Evolutionary conservation across 2,113 vertebrate genomes (phyloP).

Genomic region (Ceratotherium simum): DNA sequence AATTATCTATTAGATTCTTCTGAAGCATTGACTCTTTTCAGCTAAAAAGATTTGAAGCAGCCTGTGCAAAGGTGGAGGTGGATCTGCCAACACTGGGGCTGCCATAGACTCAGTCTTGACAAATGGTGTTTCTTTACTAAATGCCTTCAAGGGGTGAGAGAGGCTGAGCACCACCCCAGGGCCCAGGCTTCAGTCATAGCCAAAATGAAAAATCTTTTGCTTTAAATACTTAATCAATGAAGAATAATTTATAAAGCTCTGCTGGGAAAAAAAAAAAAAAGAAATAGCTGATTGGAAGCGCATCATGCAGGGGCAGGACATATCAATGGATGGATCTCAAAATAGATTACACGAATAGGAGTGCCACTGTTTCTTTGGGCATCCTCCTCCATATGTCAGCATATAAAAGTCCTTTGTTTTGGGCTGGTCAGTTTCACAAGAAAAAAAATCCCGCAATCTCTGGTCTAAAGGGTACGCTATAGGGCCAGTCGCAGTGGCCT

Average conservation of each 20-base stretch:
- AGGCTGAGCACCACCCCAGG: background rate
- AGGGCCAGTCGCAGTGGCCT: too few relatives aligned
- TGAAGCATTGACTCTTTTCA: background rate
- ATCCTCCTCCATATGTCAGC: background rate
- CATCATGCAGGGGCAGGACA: background rate
- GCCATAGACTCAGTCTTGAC: constrained; percentile 3
- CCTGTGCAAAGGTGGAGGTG: background rate
- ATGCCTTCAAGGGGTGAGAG: constrained; percentile 36
- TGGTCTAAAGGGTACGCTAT: background rate
- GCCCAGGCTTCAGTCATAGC: background rate
- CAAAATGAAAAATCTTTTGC: constrained; percentile 39
- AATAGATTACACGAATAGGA: background rate
- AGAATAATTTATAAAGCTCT: constrained; percentile 41
- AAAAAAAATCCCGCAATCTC: background rate
- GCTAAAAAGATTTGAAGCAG: constrained; percentile 65
- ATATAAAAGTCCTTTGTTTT: background rate
- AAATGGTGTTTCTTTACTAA: constrained; percentile 65
- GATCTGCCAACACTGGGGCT: background rate
- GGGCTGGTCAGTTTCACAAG: background rate
- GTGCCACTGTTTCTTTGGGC: background rate
- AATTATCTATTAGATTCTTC: constrained; percentile 56
- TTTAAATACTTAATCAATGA: constrained; percentile 60
- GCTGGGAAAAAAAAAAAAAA: background rate
- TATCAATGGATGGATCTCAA: background rate
- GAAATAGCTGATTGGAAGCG: background rate